Evolutionary conservation across 2,888 invertebrate genomes (phyloP), one percentile per base, ranked within the genome.

Genomic region (Entomobrya proxima): DNA sequence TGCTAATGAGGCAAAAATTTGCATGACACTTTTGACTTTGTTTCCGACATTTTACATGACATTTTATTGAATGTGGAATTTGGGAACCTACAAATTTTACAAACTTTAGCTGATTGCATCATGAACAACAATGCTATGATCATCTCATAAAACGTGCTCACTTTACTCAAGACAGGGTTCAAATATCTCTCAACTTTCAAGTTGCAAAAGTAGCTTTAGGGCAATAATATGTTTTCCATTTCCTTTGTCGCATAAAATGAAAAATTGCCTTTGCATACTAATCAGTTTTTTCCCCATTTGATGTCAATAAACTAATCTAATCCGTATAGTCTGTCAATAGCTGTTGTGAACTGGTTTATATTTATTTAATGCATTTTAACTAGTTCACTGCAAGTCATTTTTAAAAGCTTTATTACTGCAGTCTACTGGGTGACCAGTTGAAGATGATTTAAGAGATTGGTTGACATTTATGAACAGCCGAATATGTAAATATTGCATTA

Each of bases 231-330:
- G 18, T 35, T 74, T 50, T 21, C 1, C 24, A 24, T 47, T 69
- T 44, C 27, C 47, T 27, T 69, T 44, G n/a, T n/a, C n/a, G n/a
- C n/a, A n/a, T 47, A 9, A 27, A n/a, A 5, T 67, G 40, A 27
- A 44, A 27, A 44, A 44, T n/a, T n/a, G n/a, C n/a, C 50, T 21
- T 50, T 74, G 52, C 74, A 74, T 52, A 74, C 74, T 44, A 69
- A 69, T 69, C 44, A 69, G 69, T 5, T n/a, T 44, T 40, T 40
- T 40, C 0, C n/a, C 69, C 27, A 55, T 24, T 24, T 69, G 69
- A 74, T 74, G 78, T 64, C 61, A 61, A 61, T 74, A 52, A 74
- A 74, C 74, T 74, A 74, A 74, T 74, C 74, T 78, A 47, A 78
- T 61, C 40, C 78, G 47, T 78, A 44, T n/a, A 24, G 30, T 78